phyloP scores from a whole-genome alignment of 2,113 vertebrate species.

The Colossoma macropomum region DNA sequence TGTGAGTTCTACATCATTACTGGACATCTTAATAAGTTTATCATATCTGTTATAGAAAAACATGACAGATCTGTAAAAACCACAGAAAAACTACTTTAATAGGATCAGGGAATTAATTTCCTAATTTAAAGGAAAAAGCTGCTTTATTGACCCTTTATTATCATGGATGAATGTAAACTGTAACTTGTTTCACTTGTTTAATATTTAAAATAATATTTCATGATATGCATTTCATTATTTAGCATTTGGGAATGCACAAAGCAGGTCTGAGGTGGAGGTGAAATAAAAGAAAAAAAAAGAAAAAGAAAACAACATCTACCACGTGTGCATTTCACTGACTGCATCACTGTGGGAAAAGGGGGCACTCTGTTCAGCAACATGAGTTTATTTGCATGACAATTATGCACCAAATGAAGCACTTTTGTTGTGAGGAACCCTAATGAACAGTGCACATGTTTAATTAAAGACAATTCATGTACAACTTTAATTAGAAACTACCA shows the following conservation, averaged over 20 bases:
- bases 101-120: neutral
- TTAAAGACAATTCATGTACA: constrained; percentile 59
- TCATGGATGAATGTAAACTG: too few species aligned
- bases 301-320: neutral
- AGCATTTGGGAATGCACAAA: neutral
- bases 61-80: neutral
- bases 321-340: constrained; percentile 3
- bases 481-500: constrained; percentile 54
- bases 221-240: too few species aligned
- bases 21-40: neutral
- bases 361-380: constrained; percentile 36
- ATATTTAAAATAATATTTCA: too few species aligned
- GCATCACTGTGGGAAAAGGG: neutral
- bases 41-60: neutral
- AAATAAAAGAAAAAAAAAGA: neutral
- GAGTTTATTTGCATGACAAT: constrained; percentile 55
- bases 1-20: neutral
- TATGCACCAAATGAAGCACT: constrained; percentile 47
- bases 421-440: constrained; percentile 50
- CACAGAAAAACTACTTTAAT: neutral
- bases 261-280: neutral
- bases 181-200: too few species aligned
- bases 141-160: too few species aligned
- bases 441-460: constrained; percentile 58
- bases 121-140: too few species aligned